Evolutionary conservation across 2,888 invertebrate genomes (phyloP).

Genomic region (Drosophila ustulata): DNA sequence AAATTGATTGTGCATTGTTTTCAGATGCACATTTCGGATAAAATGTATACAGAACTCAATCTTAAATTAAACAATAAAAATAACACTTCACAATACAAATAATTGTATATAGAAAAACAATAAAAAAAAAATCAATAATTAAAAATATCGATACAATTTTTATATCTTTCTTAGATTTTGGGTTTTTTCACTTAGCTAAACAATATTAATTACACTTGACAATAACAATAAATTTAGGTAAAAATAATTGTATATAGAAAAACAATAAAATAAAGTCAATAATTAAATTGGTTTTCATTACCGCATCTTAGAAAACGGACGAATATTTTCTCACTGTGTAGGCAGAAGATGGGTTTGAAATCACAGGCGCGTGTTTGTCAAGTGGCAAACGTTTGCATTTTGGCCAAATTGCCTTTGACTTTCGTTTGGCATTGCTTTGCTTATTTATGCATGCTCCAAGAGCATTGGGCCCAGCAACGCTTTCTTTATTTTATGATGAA

Average conservation of each 20-base stretch:
- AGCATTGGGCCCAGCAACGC: neutral
- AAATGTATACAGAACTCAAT: neutral
- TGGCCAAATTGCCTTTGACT: slow-evolving; percentile 75
- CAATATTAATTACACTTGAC: too few species aligned
- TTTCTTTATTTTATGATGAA: slow-evolving; percentile 66
- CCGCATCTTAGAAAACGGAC: neutral
- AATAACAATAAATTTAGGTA: too few species aligned
- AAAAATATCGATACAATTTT: too few species aligned
- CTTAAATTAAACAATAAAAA: too few species aligned
- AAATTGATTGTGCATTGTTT: neutral
- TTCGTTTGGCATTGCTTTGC: slow-evolving; percentile 39
- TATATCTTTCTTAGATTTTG: too few species aligned
- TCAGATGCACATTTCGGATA: neutral
- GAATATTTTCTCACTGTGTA: neutral
- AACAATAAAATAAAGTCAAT: too few species aligned
- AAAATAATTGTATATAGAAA: too few species aligned
- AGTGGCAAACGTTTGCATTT: slow-evolving; percentile 81
- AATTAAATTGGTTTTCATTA: too few species aligned
- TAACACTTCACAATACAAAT: too few species aligned
- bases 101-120: too few species aligned
- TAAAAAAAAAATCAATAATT: too few species aligned
- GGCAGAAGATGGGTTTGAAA: slow-evolving; percentile 45
- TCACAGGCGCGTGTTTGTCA: slow-evolving; percentile 78
- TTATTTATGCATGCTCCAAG: slow-evolving; percentile 73
- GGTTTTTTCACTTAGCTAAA: too few species aligned